These are phyloP conservation scores for Lasioglossum calceatum DNA, from an alignment of 2,888 invertebrate species.

Conservation along the genomic window DNA sequence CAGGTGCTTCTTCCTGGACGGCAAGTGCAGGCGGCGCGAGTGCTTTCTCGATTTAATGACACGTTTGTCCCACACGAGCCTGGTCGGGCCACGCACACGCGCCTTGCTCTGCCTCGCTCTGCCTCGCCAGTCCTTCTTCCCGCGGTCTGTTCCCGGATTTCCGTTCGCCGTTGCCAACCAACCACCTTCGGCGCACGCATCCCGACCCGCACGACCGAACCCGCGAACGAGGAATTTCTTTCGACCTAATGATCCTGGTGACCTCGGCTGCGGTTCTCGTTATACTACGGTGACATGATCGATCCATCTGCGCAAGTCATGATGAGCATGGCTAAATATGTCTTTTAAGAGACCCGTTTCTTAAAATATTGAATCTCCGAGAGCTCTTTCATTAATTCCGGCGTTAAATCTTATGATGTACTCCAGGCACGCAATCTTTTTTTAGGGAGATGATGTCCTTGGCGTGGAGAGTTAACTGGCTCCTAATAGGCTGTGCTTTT, in stretches of 20 bases:
- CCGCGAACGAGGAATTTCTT: neutral
- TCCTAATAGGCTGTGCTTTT: neutral
- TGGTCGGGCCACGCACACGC: conserved; percentile 48
- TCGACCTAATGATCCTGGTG: neutral
- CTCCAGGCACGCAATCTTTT: neutral
- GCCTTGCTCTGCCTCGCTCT: conserved; percentile 7
- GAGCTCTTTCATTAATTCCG: neutral
- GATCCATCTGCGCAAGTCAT: neutral
- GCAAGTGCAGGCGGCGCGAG: conserved; percentile 82
- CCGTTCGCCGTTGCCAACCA: conserved; percentile 59
- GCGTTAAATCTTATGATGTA: neutral
- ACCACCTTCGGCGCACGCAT: neutral
- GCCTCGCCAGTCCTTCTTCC: conserved; percentile 46
- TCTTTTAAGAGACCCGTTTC: neutral
- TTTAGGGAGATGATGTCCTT: neutral
- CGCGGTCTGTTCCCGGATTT: conserved; percentile 61
- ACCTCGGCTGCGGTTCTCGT: neutral
- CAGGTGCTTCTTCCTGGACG: conserved; percentile 83
- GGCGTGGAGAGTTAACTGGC: neutral
- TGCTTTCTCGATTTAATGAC: conserved; percentile 82
- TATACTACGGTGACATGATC: neutral
- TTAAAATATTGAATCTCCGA: neutral
- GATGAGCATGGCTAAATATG: neutral
- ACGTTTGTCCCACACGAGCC: conserved; percentile 71
- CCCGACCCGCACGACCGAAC: neutral